Base-by-base conservation (phyloP, 2,888 invertebrate genomes). In the Pristionchus entomophagus region DNA sequence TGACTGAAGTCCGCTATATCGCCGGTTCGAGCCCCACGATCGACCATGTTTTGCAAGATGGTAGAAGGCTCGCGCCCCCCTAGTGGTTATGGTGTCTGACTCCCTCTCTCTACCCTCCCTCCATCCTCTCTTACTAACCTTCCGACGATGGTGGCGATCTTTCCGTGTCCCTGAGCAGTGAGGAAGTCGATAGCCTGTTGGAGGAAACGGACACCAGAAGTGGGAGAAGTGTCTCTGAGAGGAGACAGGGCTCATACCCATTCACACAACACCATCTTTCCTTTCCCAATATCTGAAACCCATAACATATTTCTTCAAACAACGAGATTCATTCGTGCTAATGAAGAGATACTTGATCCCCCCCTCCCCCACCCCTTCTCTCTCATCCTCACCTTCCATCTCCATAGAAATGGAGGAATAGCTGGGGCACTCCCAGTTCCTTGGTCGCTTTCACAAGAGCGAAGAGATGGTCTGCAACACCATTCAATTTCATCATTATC, bases 321-420 rank as follows among this genome's bases (percentile, higher is more conserved):
- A 17, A 49, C 8, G 10, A 8, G 49, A 49, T 49, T 8, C 26
- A 26, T 8, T 22, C n/a, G 8, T 62, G 10, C 62, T n/a, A 62
- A 26, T 22, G 26, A 22, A 45, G 45, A 45, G 45, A 45, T 6
- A 45, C 8, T 10, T 45, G 45, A 45, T 45, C 45, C 19, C 17
- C 17, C 56, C n/a, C 56, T 56, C n/a, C 56, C 56, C 56, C n/a
- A n/a, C n/a, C 56, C 22, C n/a, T 56, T 12, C n/a, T n/a, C n/a
- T n/a, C n/a, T n/a, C n/a, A n/a, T n/a, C 56, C 73, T 62, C 35
- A 81, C 84, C 80, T 84, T 51, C 91, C 90, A 84, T 90, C 90
- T 62, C 93, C 93, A 89, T 94, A 94, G 88, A 94, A 94, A 84
- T 94, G 94, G 32, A 94, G 91, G 87, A 91, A 94, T 4, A 92